These are phyloP conservation scores for Liparis tanakae DNA, from an alignment of 2,797 vertebrate genomes.

Conservation along the genomic window DNA sequence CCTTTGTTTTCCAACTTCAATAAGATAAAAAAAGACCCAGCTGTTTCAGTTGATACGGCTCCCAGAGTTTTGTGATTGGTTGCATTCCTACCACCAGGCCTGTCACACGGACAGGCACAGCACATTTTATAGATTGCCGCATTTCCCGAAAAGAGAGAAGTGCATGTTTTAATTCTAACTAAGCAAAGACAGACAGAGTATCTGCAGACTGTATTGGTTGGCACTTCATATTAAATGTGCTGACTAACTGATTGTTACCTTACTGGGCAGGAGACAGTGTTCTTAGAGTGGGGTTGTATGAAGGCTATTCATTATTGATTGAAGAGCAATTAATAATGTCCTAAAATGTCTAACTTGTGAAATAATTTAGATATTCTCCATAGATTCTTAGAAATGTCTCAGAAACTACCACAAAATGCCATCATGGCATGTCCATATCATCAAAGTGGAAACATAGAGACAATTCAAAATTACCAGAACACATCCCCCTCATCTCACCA, in stretches of 20 bases:
- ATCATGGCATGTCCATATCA: constrained; percentile 9
- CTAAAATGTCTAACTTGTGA: constrained; percentile 5
- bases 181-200: constrained; percentile 43
- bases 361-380: constrained; percentile 7
- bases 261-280: constrained; percentile 23
- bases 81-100: constrained; percentile 7
- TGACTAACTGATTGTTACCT: constrained; percentile 2
- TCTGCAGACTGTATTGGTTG: constrained; percentile 21
- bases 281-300: constrained; percentile 9
- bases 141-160: constrained; percentile 48
- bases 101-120: constrained; percentile 21
- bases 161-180: constrained; percentile 54
- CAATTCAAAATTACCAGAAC: constrained; percentile 4
- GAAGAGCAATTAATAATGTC: constrained; percentile 7
- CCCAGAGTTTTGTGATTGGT: not conserved
- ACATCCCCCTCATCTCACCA: constrained; percentile 14
- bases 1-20: not conserved
- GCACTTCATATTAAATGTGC: constrained; percentile 50
- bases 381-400: not conserved
- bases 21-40: not conserved
- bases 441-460: not conserved
- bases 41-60: not conserved
- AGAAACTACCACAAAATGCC: not conserved
- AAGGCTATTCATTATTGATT: constrained; percentile 29
- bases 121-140: constrained; percentile 41